phyloP scores from a whole-genome alignment of 2,888 invertebrate genomes.

The Drosophila prostipennis region DNA sequence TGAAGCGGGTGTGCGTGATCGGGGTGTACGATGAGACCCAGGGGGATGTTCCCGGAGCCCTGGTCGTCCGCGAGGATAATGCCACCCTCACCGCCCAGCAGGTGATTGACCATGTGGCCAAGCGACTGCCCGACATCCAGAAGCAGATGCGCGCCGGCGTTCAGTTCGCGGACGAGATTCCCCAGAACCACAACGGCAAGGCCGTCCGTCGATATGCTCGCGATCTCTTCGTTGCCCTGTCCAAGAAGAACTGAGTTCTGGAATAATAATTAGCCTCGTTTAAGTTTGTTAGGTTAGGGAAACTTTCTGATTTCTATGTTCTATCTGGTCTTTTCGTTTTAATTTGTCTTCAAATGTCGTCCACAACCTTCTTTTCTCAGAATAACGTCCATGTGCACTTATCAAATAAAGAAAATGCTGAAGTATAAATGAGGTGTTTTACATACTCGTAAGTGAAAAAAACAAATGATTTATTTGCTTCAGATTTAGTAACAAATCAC shows the following conservation, averaged over 20 bases:
- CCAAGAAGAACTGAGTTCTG: conserved; percentile 29
- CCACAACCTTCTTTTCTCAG: not conserved
- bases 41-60: conserved; percentile 54
- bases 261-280: conserved; percentile 6
- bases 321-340: not conserved
- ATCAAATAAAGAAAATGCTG: conserved; percentile 17
- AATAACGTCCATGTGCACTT: not conserved
- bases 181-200: conserved; percentile 76
- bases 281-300: conserved; percentile 24
- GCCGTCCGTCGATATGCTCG: conserved; percentile 54
- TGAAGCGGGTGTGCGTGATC: conserved; percentile 69
- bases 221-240: conserved; percentile 50
- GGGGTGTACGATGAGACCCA: conserved; percentile 49
- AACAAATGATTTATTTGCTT: no score
- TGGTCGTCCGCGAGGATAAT: conserved; percentile 37
- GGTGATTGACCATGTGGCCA: conserved; percentile 51
- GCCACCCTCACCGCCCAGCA: conserved; percentile 40
- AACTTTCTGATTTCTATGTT: not conserved
- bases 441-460: no score
- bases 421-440: not conserved
- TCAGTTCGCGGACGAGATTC: conserved; percentile 66
- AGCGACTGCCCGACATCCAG: conserved; percentile 31
- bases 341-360: not conserved
- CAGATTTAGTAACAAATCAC: not conserved
- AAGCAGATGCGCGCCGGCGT: conserved; percentile 72